These are phyloP conservation scores for Chalcis sispes DNA, from an alignment of 2,888 invertebrate species.

Conservation along the genomic window DNA sequence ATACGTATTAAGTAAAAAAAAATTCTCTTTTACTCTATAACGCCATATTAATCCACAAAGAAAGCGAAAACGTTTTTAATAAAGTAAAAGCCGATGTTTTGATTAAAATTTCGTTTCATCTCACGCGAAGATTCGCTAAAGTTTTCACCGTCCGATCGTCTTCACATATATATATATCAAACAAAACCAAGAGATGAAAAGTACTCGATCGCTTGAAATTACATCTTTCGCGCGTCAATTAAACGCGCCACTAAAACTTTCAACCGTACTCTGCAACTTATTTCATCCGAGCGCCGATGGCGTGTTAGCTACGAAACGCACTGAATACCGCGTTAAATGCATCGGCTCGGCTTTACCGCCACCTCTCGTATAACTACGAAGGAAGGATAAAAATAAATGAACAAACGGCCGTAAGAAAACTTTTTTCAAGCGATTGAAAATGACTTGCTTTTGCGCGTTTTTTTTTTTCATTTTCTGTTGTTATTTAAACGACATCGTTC, in stretches of 20 bases:
- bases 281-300: no score
- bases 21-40: no score
- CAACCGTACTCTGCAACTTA: neutral
- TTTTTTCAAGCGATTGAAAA: no score
- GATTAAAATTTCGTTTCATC: no score
- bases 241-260: constrained; percentile 25
- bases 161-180: neutral
- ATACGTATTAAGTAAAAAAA: no score
- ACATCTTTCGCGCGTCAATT: constrained; percentile 17
- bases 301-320: constrained; percentile 27
- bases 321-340: constrained; percentile 26
- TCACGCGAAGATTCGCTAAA: constrained; percentile 7
- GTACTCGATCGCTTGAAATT: neutral
- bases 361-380: no score
- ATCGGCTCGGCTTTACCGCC: neutral
- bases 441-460: no score
- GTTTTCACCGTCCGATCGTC: neutral
- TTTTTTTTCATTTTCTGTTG: no score
- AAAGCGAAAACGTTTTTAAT: neutral
- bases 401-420: no score
- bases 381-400: no score
- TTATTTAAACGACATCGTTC: no score
- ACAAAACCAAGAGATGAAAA: neutral
- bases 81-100: constrained; percentile 27
- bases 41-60: neutral